These are phyloP conservation scores for Lagocephalus sceleratus DNA, from an alignment of 2,797 vertebrate species.

Conservation along the genomic window DNA sequence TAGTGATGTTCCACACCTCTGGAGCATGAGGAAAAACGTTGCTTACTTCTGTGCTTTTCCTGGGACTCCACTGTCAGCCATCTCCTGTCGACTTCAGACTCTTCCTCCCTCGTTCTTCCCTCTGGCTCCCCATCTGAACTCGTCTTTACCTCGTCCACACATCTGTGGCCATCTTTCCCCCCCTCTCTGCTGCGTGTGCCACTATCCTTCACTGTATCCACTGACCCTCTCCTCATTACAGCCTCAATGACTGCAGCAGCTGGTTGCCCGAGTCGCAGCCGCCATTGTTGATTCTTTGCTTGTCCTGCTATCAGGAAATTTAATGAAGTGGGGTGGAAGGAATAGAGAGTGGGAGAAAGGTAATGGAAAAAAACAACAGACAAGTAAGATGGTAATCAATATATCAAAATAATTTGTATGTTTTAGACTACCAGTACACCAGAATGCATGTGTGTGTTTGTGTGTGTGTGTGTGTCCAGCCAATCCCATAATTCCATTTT, in stretches of 20 bases:
- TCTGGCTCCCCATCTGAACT: constrained; percentile 26
- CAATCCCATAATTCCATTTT: too few relatives aligned
- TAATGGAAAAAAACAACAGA: background rate
- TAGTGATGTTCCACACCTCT: constrained; percentile 23
- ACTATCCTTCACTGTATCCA: constrained; percentile 45
- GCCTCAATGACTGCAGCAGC: constrained; percentile 64
- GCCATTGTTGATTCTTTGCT: constrained; percentile 57
- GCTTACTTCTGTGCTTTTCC: constrained; percentile 49
- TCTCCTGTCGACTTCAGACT: constrained; percentile 41
- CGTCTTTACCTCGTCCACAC: constrained; percentile 11
- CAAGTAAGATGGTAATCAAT: too few relatives aligned
- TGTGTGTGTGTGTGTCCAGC: too few relatives aligned
- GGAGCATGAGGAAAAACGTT: constrained; percentile 40
- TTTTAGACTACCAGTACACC: too few relatives aligned
- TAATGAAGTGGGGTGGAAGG: constrained; percentile 26
- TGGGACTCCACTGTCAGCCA: constrained; percentile 44
- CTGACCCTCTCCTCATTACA: constrained; percentile 74
- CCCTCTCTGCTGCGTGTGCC: constrained; percentile 33
- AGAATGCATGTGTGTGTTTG: too few relatives aligned
- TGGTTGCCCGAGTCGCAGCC: constrained; percentile 60
- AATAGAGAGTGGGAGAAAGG: background rate
- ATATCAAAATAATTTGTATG: too few relatives aligned
- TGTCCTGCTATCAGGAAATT: constrained; percentile 41
- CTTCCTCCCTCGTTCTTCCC: constrained; percentile 11
- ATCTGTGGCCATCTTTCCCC: constrained; percentile 14